phyloP scores from a whole-genome alignment of 2,797 vertebrate species.

The Cirrhinus molitorella region DNA sequence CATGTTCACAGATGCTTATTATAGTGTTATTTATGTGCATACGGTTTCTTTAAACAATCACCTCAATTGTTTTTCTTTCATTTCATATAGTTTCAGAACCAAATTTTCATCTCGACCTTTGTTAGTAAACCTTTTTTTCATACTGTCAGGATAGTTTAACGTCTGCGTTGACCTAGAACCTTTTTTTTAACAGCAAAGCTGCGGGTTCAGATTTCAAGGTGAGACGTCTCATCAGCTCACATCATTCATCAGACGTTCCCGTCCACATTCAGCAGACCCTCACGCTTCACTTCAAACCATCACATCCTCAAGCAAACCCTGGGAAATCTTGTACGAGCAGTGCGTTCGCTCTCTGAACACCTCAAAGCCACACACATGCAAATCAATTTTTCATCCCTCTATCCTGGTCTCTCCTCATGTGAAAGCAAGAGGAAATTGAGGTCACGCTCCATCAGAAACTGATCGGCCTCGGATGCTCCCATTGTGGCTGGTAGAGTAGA shows the following conservation, averaged over 20 bases:
- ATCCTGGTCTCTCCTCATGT: conserved; percentile 47
- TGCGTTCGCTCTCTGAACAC: conserved; percentile 24
- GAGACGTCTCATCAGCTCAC: conserved; percentile 39
- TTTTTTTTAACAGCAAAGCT: conserved; percentile 14
- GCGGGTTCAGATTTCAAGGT: conserved; percentile 32
- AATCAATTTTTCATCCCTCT: conserved; percentile 57
- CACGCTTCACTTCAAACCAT: conserved; percentile 46
- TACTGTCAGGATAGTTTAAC: conserved; percentile 18
- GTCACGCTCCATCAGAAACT: conserved; percentile 61
- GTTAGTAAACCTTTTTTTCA: background rate
- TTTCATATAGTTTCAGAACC: background rate
- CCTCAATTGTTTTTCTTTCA: background rate
- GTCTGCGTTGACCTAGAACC: conserved; percentile 14
- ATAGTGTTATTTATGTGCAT: background rate
- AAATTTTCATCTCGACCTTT: conserved; percentile 25
- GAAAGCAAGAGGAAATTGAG: conserved; percentile 51
- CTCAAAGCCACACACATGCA: conserved; percentile 58
- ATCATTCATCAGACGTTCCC: conserved; percentile 39
- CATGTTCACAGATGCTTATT: background rate
- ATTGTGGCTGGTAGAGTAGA: conserved; percentile 35
- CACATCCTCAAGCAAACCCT: conserved; percentile 17
- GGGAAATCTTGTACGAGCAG: conserved; percentile 24
- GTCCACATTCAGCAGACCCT: conserved; percentile 37
- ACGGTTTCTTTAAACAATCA: background rate
- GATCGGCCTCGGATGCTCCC: conserved; percentile 54